Evolutionary conservation across 2,888 invertebrate species (phyloP).

Genomic region (Ashinkailepas kermadecensis): DNA sequence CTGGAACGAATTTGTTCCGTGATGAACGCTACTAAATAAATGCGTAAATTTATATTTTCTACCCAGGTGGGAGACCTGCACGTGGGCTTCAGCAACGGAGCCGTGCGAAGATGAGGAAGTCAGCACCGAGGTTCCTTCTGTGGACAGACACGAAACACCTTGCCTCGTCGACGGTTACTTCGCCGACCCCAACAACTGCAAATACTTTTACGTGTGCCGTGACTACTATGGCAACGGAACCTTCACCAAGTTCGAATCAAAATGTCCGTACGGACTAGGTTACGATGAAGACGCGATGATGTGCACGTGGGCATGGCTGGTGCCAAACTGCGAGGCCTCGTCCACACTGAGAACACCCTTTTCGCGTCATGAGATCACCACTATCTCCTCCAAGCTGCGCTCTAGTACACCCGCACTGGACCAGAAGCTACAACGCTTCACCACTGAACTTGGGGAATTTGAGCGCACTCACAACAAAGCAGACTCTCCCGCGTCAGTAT

Average conservation of each 20-base stretch:
- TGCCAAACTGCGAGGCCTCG: constrained; percentile 54
- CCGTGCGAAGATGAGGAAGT: constrained; percentile 55
- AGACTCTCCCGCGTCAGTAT: neutral
- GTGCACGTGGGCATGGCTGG: constrained; percentile 75
- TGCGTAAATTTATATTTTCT: neutral
- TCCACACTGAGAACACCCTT: constrained; percentile 39
- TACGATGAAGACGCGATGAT: constrained; percentile 61
- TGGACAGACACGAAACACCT: constrained; percentile 56
- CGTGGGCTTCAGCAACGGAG: constrained; percentile 66
- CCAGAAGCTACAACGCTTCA: neutral
- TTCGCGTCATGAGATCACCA: neutral
- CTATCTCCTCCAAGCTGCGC: neutral
- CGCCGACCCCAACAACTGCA: constrained; percentile 70
- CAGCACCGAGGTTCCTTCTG: constrained; percentile 65
- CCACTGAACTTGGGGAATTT: neutral
- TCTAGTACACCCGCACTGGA: neutral
- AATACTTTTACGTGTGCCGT: constrained; percentile 73
- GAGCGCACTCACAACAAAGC: neutral
- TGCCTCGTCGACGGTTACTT: constrained; percentile 66
- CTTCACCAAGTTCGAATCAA: constrained; percentile 65
- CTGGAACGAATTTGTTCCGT: no score
- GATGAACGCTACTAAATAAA: no score
- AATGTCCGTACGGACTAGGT: constrained; percentile 69
- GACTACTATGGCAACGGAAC: constrained; percentile 41
- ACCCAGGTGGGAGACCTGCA: constrained; percentile 62